These are phyloP conservation scores for Silvanus unidentatus DNA, from an alignment of 2,888 invertebrate species.

Conservation along the genomic window DNA sequence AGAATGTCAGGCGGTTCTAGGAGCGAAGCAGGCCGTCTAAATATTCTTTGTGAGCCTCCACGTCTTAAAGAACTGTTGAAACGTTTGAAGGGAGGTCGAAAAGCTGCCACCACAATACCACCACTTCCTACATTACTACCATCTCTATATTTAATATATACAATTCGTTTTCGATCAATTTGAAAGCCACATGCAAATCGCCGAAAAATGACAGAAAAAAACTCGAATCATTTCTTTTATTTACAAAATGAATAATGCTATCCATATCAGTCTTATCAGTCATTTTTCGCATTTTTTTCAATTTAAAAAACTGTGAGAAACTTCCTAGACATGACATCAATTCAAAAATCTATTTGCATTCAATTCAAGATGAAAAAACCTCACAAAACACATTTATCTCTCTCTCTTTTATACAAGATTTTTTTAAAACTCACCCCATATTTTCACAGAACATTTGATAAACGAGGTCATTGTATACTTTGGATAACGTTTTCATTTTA, in stretches of 20 bases:
- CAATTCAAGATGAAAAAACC: too few species aligned
- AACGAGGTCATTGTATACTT: slow-evolving; percentile 23
- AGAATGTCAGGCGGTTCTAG: slow-evolving; percentile 29
- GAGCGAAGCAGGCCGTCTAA: slow-evolving; percentile 35
- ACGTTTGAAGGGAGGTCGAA: slow-evolving; percentile 43
- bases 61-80: slow-evolving; percentile 42
- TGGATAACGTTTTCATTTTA: slow-evolving; percentile 21
- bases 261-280: too few species aligned
- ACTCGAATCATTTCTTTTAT: too few species aligned
- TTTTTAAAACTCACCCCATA: slow-evolving; percentile 17
- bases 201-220: slow-evolving; percentile 19
- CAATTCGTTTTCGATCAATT: too few species aligned
- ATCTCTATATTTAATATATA: slow-evolving; percentile 33
- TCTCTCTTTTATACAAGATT: too few species aligned
- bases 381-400: too few species aligned
- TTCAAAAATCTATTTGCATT: too few species aligned
- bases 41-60: slow-evolving; percentile 35
- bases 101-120: slow-evolving; percentile 37
- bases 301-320: too few species aligned
- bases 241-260: too few species aligned
- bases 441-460: slow-evolving; percentile 21
- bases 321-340: too few species aligned
- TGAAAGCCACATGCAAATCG: slow-evolving; percentile 10
- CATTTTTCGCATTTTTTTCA: too few species aligned
- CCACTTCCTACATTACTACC: slow-evolving; percentile 39